Base-by-base conservation (phyloP, 2,888 invertebrate genomes). In the Baronia brevicornis region DNA sequence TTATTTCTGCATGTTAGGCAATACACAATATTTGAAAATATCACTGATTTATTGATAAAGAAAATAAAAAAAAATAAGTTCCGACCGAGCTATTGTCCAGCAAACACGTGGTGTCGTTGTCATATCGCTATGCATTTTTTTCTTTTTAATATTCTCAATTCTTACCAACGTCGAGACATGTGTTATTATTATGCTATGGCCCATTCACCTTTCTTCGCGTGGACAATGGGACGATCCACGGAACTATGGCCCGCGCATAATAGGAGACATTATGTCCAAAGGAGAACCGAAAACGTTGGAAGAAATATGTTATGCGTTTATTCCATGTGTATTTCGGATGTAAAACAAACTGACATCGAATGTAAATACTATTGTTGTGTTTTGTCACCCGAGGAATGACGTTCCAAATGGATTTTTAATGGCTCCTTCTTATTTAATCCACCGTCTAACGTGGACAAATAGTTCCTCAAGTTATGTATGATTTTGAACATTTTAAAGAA, bases 261-360 rank as follows among this genome's bases (percentile, higher is more conserved):
- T 70, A 65, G 63, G 55, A 62, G 67, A 73, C 75, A 77, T 77
- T 71, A 71, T 73, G 71, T 72, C 61, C 56, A 54, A 64, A 67
- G 62, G 60, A 68, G 59, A 62, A 67, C 51, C 54, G 63, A 63
- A 70, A 59, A 77, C 70, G 68, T 62, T 64, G 54, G 66, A 67
- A 69, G 73, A 77, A 77, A 71, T 64, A 73, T 77, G 72, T 68
- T 77, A 67, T 68, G 69, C 72, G 65, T 66, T 69, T 63, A 74
- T 79, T 78, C 73, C 77, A 71, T 69, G 69, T 65, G 68, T 74
- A 71, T 78, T 79, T 75, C 63, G 71, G 70, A 74, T 75, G 78
- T 79, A 80, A 80, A 82, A 82, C 80, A 82, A 80, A 80, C 82
- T 84, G 79, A 80, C 82, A 74, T 73, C 69, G 71, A 79, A 80